Conservation (phyloP, 2,888 invertebrate species). For the Phaonia tiefii region DNA sequence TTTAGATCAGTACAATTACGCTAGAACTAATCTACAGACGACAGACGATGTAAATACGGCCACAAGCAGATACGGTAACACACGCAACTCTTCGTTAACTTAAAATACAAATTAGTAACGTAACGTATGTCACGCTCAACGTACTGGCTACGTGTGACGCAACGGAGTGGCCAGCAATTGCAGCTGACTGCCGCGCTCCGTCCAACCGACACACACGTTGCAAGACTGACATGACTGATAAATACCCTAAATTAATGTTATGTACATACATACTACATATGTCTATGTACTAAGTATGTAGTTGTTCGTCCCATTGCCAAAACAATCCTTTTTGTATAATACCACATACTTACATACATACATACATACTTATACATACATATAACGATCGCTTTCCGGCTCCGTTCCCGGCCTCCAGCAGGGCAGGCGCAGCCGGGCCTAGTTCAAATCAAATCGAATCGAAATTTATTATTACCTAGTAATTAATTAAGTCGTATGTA, state of each 20-base stretch:
- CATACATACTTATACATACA: too few species aligned
- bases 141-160: constrained; percentile 72
- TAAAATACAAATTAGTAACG: constrained; percentile 64
- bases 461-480: not conserved
- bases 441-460: not conserved
- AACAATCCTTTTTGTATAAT: constrained; percentile 6
- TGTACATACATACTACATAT: too few species aligned
- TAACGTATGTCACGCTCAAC: constrained; percentile 46
- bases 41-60: constrained; percentile 64
- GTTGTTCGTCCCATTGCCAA: constrained; percentile 6
- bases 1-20: constrained; percentile 56
- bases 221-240: constrained; percentile 70
- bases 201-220: constrained; percentile 67
- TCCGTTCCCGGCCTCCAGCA: not conserved
- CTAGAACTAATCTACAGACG: not conserved
- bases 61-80: constrained; percentile 68
- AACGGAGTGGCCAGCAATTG: constrained; percentile 71
- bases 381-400: not conserved
- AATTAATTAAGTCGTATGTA: not conserved
- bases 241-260: constrained; percentile 33
- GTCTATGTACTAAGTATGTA: not conserved
- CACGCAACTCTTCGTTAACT: constrained; percentile 69
- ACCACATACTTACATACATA: too few species aligned
- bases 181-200: constrained; percentile 24
- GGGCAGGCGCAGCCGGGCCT: not conserved